Conservation (phyloP, 1,140 invertebrate genomes). For the Physella acuta region DNA sequence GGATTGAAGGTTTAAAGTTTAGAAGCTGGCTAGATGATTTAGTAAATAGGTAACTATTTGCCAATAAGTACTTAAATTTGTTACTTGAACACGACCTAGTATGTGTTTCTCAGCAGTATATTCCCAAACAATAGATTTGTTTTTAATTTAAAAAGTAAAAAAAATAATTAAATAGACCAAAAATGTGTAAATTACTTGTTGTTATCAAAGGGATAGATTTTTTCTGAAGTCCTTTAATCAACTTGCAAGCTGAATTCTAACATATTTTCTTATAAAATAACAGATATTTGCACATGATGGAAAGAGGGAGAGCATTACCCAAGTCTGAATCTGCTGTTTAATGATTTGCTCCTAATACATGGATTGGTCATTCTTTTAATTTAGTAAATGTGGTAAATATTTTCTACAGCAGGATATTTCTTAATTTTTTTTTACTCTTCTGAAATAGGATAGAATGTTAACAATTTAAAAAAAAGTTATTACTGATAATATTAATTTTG, state of each 20-base stretch:
- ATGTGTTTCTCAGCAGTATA: background rate
- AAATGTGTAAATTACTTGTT: background rate
- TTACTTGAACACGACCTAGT: background rate
- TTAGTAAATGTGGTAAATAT: too few species aligned
- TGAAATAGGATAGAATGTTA: too few species aligned
- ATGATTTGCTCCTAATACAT: background rate
- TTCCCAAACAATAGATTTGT: background rate
- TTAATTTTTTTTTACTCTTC: too few species aligned
- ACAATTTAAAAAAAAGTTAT: too few species aligned
- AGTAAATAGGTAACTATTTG: constrained; percentile 41
- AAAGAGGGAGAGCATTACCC: constrained; percentile 20
- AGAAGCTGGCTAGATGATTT: constrained; percentile 49
- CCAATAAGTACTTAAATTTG: background rate
- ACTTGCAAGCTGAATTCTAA: background rate
- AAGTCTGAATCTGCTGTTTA: constrained; percentile 28
- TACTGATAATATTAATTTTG: too few species aligned
- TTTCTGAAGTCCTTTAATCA: background rate
- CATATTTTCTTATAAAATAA: background rate
- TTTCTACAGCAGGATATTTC: too few species aligned
- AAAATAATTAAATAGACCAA: background rate
- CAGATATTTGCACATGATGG: constrained; percentile 33
- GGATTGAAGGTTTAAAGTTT: constrained; percentile 44
- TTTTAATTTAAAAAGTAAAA: background rate
- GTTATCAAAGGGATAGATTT: background rate
- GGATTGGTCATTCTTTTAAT: too few species aligned